Evolutionary conservation across 2,888 invertebrate genomes (phyloP).

Genomic region (Nymphalis polychloros): DNA sequence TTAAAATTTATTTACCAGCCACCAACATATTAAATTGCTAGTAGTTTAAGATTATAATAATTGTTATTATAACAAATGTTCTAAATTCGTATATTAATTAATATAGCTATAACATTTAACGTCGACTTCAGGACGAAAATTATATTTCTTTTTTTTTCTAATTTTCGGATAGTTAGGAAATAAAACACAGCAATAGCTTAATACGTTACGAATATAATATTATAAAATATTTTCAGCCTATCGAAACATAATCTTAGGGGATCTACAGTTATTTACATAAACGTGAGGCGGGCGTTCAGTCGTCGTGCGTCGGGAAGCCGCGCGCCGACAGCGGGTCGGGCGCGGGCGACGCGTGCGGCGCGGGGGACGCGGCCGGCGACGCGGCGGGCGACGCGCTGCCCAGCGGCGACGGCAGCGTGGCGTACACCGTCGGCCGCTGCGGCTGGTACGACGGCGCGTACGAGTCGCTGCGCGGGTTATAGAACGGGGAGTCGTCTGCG

Average conservation of each 20-base stretch:
- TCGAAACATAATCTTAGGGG: conserved; percentile 76
- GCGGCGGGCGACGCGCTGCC: conserved; percentile 69
- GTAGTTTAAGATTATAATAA: no score
- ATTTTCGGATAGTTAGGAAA: conserved; percentile 19
- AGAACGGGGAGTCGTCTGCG: conserved; percentile 77
- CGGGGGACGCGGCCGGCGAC: conserved; percentile 68
- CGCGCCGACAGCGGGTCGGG: conserved; percentile 55
- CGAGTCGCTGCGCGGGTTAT: conserved; percentile 77
- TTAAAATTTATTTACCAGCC: no score
- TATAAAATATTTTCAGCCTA: conserved; percentile 80
- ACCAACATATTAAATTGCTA: no score
- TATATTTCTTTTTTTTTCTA: background rate
- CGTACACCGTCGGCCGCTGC: conserved; percentile 76
- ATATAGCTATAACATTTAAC: no score
- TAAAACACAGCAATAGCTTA: conserved; percentile 37
- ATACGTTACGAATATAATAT: conserved; percentile 68
- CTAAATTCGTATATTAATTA: no score
- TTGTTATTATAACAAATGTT: no score
- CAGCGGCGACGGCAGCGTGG: conserved; percentile 73
- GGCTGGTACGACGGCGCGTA: conserved; percentile 79
- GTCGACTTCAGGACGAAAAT: no score
- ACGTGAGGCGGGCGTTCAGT: conserved; percentile 67
- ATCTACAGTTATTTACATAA: conserved; percentile 76
- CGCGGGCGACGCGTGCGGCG: conserved; percentile 53
- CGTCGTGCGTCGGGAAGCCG: conserved; percentile 58